These are phyloP conservation scores for Pilophorus perplexus DNA, from an alignment of 2,888 invertebrate species.

Conservation along the genomic window DNA sequence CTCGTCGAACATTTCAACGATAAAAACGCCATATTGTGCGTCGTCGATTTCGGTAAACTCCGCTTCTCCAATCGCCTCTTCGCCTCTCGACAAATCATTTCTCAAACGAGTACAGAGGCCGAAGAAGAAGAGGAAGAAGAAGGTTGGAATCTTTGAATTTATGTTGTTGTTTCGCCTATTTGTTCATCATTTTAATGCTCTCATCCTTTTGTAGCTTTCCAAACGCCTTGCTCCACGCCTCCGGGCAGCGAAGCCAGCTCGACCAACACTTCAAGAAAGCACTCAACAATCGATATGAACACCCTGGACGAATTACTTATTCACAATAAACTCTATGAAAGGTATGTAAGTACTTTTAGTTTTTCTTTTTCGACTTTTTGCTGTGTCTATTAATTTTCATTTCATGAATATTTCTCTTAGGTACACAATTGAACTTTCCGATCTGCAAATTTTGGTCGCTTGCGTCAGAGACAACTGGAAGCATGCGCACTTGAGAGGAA, in stretches of 20 bases:
- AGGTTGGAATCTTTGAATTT: background rate
- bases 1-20: conserved; percentile 78
- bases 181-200: background rate
- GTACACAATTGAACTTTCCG: conserved; percentile 68
- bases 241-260: conserved; percentile 72
- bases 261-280: conserved; percentile 49
- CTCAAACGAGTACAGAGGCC: conserved; percentile 51
- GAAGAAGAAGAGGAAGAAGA: conserved; percentile 55
- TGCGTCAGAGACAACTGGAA: conserved; percentile 87
- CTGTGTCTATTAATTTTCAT: too few relatives aligned
- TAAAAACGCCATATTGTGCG: conserved; percentile 72
- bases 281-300: conserved; percentile 50
- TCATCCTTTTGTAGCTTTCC: conserved; percentile 61
- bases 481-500: conserved; percentile 78
- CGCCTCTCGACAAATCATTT: conserved; percentile 47
- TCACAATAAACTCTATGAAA: conserved; percentile 71
- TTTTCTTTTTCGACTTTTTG: background rate
- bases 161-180: background rate
- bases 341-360: conserved; percentile 53
- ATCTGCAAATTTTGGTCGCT: conserved; percentile 83
- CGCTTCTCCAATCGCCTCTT: conserved; percentile 58
- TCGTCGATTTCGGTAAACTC: conserved; percentile 88
- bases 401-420: conserved; percentile 48
- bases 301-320: conserved; percentile 61
- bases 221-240: conserved; percentile 85